Evolutionary conservation across 2,113 vertebrate species (phyloP).

Genomic region (Pica pica): DNA sequence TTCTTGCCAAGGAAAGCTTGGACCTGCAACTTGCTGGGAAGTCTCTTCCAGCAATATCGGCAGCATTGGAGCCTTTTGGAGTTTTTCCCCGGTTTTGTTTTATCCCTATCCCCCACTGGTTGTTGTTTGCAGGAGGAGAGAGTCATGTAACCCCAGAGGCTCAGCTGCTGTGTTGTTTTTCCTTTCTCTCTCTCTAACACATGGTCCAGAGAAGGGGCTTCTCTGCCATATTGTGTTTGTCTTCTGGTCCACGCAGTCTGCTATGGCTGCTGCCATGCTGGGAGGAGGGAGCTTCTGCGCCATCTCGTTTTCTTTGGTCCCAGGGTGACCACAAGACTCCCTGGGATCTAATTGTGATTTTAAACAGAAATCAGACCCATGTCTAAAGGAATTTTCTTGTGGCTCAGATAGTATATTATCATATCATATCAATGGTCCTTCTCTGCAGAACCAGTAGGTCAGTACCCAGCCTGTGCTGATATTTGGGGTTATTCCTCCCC

Average conservation of each 20-base stretch:
- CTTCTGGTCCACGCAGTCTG: not conserved
- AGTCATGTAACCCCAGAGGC: no score
- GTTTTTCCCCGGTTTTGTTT: not conserved
- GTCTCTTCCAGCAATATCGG: not conserved
- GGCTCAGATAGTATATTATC: not conserved
- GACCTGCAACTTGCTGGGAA: not conserved
- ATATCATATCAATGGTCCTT: not conserved
- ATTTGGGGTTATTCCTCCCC: not conserved
- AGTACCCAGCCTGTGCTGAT: no score
- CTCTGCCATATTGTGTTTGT: no score
- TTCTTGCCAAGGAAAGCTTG: not conserved
- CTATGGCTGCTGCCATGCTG: no score
- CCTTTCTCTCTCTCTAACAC: not conserved
- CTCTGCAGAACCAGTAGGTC: not conserved
- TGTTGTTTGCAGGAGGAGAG: not conserved
- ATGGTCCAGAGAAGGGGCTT: not conserved
- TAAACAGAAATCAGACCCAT: not conserved
- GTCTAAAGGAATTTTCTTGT: not conserved
- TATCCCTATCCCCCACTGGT: fast-evolving
- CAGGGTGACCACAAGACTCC: not conserved
- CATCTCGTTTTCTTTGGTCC: not conserved
- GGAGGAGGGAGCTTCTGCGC: fast-evolving
- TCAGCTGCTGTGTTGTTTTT: not conserved
- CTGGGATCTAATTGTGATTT: not conserved
- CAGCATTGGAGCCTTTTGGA: not conserved